These are phyloP conservation scores for Rotaria magnacalcarata DNA, from an alignment of 2,888 invertebrate genomes.

Conservation along the genomic window DNA sequence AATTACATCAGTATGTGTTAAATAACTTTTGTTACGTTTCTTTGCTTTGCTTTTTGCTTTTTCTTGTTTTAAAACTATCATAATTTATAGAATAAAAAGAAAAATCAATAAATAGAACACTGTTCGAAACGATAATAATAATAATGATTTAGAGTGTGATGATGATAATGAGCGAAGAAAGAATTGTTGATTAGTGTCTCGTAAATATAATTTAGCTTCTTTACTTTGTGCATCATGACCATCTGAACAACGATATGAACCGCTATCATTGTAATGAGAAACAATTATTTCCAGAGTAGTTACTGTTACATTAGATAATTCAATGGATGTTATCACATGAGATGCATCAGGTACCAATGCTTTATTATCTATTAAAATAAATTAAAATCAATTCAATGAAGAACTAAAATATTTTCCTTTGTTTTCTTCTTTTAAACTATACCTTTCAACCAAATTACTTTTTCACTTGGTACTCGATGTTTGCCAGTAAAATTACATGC, in stretches of 20 bases:
- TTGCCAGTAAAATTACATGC: not conserved
- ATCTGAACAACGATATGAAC: conserved; percentile 19
- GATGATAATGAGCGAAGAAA: conserved; percentile 1
- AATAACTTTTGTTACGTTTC: not conserved
- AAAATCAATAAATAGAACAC: not conserved
- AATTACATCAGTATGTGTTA: not conserved
- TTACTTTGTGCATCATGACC: not conserved
- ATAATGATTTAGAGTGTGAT: not conserved
- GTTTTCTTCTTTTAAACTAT: not conserved
- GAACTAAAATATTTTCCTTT: too few relatives aligned
- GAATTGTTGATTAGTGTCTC: not conserved
- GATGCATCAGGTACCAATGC: not conserved
- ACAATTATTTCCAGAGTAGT: not conserved
- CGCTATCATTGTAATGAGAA: not conserved
- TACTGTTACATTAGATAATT: conserved; percentile 33
- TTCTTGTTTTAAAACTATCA: not conserved
- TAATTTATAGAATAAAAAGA: not conserved
- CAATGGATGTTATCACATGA: not conserved
- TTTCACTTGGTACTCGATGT: not conserved
- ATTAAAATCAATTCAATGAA: not conserved
- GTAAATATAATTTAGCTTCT: conserved; percentile 29
- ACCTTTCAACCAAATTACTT: conserved; percentile 24
- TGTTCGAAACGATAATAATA: not conserved
- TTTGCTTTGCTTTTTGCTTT: not conserved
- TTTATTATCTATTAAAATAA: not conserved